A percentile compares a stretch with the other conserved stretches of the same genome.
phyloP scores from a whole-genome alignment of 1,140 invertebrate species.

The Lepidurus couesii region DNA sequence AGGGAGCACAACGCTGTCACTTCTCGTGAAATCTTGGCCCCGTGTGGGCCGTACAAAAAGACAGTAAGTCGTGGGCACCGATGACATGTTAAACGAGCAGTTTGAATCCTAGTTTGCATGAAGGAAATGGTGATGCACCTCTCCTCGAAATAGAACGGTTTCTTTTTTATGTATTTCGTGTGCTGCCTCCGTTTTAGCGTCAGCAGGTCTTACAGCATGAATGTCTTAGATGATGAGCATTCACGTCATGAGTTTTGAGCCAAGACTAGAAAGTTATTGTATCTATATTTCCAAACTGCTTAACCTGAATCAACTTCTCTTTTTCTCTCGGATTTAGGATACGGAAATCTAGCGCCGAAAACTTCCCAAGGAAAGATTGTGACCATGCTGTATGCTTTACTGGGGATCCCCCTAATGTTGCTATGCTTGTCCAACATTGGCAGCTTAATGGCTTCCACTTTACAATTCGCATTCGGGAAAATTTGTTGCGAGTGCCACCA shows the following conservation, averaged over 20 bases:
- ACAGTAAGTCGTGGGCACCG: not conserved
- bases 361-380: conserved; percentile 69
- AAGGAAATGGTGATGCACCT: not conserved
- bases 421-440: conserved; percentile 81
- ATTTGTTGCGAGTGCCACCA: conserved; percentile 51
- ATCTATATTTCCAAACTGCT: not conserved
- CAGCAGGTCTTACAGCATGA: conserved; percentile 14
- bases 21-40: not conserved
- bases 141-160: not conserved
- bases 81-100: conserved; percentile 19
- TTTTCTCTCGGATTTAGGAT: conserved; percentile 53
- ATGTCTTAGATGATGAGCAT: not conserved
- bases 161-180: not conserved
- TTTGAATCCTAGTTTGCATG: not conserved
- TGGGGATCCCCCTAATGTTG: conserved; percentile 78
- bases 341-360: conserved; percentile 71
- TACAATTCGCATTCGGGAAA: conserved; percentile 63
- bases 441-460: conserved; percentile 64
- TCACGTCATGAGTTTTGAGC: not conserved
- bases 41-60: not conserved
- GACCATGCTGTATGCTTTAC: conserved; percentile 77
- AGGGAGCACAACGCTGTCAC: not conserved
- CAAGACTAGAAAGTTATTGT: conserved; percentile 4
- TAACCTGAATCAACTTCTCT: not conserved
- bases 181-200: not conserved